phyloP scores from a whole-genome alignment of 1,140 invertebrate genomes.

The Drosophila ohnishii region DNA sequence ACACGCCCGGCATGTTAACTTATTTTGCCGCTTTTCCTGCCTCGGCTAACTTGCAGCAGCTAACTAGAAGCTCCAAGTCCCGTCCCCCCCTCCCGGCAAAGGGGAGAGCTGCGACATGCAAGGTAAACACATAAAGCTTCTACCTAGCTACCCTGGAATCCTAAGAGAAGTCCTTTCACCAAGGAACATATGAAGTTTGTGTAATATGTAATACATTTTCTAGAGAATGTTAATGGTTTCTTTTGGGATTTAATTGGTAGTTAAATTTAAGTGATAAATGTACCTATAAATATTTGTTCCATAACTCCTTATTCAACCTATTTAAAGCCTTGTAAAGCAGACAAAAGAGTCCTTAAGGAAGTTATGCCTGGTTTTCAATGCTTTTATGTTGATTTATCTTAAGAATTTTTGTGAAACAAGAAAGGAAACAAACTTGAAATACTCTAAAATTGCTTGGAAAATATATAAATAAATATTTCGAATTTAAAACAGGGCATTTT shows the following conservation, averaged over 20 bases:
- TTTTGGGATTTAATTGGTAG: not conserved
- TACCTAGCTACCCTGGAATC: conserved; percentile 4
- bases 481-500: not conserved
- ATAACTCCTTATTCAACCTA: too few relatives aligned
- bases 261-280: too few relatives aligned
- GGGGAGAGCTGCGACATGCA: conserved; percentile 28
- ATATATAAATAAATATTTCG: fast-evolving
- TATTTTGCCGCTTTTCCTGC: conserved; percentile 59
- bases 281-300: too few relatives aligned
- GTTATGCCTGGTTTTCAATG: not conserved
- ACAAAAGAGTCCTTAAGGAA: not conserved
- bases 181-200: not conserved
- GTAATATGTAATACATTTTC: not conserved
- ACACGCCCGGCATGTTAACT: conserved; percentile 68
- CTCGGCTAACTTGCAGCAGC: conserved; percentile 56
- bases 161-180: not conserved
- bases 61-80: conserved; percentile 30
- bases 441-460: not conserved
- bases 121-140: conserved; percentile 45
- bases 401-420: not conserved
- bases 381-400: not conserved
- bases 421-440: not conserved
- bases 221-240: not conserved
- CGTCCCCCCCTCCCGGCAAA: not conserved
- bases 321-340: too few relatives aligned